Evolutionary conservation across 1,140 invertebrate genomes (phyloP).

Genomic region (Probaryconus sp.): DNA sequence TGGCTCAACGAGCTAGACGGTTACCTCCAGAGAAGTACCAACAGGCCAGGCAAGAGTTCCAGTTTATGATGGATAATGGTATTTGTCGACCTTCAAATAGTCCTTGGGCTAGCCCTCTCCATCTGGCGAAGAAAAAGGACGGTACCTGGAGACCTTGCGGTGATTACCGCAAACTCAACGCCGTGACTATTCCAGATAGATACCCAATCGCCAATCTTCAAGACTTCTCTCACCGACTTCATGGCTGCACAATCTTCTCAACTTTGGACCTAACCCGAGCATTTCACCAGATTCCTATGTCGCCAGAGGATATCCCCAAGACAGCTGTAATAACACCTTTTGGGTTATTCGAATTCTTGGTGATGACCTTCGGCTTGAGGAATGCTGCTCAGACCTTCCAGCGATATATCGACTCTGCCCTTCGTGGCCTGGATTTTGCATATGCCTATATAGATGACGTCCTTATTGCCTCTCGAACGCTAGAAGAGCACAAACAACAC

Average conservation of each 20-base stretch:
- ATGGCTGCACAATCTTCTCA: constrained; percentile 72
- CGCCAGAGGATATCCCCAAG: constrained; percentile 65
- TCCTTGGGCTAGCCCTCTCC: constrained; percentile 13
- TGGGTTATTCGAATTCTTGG: neutral
- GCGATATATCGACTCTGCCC: neutral
- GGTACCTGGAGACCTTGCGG: constrained; percentile 55
- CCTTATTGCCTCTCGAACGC: constrained; percentile 44
- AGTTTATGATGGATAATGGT: constrained; percentile 9
- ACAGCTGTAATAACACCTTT: constrained; percentile 64
- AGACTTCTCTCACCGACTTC: constrained; percentile 66
- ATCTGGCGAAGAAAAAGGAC: constrained; percentile 55
- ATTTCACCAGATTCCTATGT: constrained; percentile 75
- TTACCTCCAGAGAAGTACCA: neutral
- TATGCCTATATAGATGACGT: constrained; percentile 58
- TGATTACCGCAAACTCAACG: constrained; percentile 57
- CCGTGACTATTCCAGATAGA: constrained; percentile 65
- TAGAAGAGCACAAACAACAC: constrained; percentile 40
- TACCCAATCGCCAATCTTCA: constrained; percentile 66
- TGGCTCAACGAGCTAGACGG: neutral
- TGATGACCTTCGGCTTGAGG: constrained; percentile 1
- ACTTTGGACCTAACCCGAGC: constrained; percentile 76
- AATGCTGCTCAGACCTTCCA: constrained; percentile 68
- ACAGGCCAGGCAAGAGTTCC: constrained; percentile 6
- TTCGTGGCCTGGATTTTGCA: constrained; percentile 18
- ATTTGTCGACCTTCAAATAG: constrained; percentile 8